Evolutionary conservation across 92 coral and sea anemone genomes (phyloP).

Genomic region (Porites cylindrica): DNA sequence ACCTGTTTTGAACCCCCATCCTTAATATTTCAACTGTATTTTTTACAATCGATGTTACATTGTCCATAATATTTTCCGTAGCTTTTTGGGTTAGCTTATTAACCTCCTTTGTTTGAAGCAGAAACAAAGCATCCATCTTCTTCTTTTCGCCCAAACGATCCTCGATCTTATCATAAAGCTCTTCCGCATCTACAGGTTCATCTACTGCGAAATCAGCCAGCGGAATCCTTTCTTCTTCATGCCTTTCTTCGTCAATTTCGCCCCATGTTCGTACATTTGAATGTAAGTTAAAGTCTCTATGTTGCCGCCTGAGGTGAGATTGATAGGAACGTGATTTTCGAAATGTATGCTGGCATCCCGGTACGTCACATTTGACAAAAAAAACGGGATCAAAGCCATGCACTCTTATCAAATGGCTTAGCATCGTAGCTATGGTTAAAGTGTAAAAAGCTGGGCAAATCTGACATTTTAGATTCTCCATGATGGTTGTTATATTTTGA

Average conservation of each 20-base stretch:
- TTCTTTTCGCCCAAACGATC: constrained; percentile 9
- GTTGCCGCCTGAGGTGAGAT: no score
- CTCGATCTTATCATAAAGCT: background rate
- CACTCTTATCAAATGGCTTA: background rate
- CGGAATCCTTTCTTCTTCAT: no score
- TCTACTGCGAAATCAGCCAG: constrained; percentile 7
- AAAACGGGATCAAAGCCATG: background rate
- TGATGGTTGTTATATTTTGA: no score
- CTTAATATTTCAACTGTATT: constrained; percentile 52
- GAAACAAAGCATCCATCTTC: constrained; percentile 44
- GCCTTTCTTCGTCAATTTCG: no score
- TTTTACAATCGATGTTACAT: constrained; percentile 54
- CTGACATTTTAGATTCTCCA: background rate
- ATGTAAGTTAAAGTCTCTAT: no score
- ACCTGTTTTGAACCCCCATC: constrained; percentile 51
- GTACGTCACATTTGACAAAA: no score
- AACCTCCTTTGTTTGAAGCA: no score
- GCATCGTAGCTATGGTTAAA: no score
- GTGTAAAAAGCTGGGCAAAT: no score
- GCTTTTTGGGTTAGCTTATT: constrained; percentile 66
- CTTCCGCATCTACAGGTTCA: constrained; percentile 11
- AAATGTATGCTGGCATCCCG: no score
- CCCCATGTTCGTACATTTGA: no score
- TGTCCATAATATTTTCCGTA: constrained; percentile 61
- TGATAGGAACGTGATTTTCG: no score